A percentile compares a stretch with the other conserved stretches of the same genome.
Evolutionary conservation across 2,797 vertebrate species (phyloP).

Genomic region (Sebastes glaucus): DNA sequence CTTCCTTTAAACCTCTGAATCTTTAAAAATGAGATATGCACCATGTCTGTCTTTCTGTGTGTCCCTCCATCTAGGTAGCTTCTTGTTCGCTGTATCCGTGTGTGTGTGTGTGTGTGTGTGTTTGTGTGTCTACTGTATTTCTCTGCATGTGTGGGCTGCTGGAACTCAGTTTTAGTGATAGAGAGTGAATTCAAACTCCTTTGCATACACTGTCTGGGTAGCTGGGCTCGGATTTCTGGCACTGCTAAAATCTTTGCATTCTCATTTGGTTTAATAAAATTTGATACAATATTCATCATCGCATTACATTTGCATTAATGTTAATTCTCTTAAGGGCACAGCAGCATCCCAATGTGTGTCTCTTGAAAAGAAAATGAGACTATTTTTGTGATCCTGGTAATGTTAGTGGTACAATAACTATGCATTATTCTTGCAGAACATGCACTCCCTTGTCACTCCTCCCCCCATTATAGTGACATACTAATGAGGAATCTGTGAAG

Average conservation of each 20-base stretch:
- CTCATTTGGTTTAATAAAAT: conserved; percentile 47
- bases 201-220: conserved; percentile 54
- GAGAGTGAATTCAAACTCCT: conserved; percentile 53
- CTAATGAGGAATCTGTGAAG: not conserved
- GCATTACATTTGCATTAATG: conserved; percentile 32
- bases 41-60: not conserved
- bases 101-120: conserved; percentile 2
- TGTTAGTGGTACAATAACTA: not conserved
- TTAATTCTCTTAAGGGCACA: conserved; percentile 5
- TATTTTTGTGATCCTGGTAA: conserved; percentile 10
- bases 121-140: conserved; percentile 38
- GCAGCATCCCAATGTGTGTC: not conserved
- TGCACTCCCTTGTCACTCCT: not conserved
- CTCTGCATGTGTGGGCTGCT: conserved; percentile 59
- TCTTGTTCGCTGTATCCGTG: not conserved
- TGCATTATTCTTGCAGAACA: not conserved
- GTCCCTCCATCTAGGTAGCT: not conserved
- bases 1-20: not conserved
- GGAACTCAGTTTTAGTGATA: conserved; percentile 46
- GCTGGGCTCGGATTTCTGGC: conserved; percentile 42
- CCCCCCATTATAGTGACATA: not conserved
- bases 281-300: conserved; percentile 36
- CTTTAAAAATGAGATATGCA: not conserved
- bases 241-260: conserved; percentile 21
- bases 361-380: not conserved